Conservation (phyloP, 2,113 vertebrate genomes). For the Gambusia holbrooki region DNA sequence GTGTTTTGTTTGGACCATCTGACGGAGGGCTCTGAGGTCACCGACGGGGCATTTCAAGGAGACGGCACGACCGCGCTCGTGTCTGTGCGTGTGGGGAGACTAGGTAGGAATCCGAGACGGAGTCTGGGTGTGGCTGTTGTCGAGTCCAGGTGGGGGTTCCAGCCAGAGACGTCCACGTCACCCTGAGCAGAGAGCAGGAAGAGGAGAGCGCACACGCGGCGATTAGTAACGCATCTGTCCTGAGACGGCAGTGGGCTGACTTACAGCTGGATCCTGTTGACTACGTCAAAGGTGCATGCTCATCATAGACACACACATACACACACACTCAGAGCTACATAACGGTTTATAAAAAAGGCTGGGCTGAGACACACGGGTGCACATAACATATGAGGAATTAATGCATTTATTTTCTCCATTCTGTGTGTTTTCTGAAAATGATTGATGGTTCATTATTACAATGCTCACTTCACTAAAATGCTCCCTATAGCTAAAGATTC, state of each 20-base stretch:
- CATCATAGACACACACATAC: conserved; percentile 12
- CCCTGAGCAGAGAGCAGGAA: conserved; percentile 69
- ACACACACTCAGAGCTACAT: conserved; percentile 1
- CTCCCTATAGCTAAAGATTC: background rate
- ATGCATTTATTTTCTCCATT: background rate
- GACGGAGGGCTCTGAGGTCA: conserved; percentile 42
- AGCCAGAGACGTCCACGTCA: conserved; percentile 72
- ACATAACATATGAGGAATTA: conserved; percentile 3
- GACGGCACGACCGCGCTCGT: conserved; percentile 27
- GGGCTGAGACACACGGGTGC: background rate
- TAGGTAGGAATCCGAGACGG: conserved; percentile 62
- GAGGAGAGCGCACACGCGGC: conserved; percentile 43
- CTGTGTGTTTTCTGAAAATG: conserved; percentile 7
- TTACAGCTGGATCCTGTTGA: conserved; percentile 51
- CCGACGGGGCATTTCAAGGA: conserved; percentile 41
- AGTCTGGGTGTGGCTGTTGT: conserved; percentile 64
- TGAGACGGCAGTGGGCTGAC: conserved; percentile 18
- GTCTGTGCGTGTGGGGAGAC: conserved; percentile 7
- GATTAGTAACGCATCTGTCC: conserved; percentile 62
- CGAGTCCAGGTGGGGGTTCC: conserved; percentile 58
- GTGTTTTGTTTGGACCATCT: conserved; percentile 51
- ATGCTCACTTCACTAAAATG: background rate
- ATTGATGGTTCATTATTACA: background rate
- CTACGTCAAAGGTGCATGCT: conserved; percentile 63
- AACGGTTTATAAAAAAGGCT: conserved; percentile 31